These are phyloP conservation scores for Peromyscus eremicus DNA, from an alignment of 2,797 vertebrate genomes.

Conservation along the genomic window DNA sequence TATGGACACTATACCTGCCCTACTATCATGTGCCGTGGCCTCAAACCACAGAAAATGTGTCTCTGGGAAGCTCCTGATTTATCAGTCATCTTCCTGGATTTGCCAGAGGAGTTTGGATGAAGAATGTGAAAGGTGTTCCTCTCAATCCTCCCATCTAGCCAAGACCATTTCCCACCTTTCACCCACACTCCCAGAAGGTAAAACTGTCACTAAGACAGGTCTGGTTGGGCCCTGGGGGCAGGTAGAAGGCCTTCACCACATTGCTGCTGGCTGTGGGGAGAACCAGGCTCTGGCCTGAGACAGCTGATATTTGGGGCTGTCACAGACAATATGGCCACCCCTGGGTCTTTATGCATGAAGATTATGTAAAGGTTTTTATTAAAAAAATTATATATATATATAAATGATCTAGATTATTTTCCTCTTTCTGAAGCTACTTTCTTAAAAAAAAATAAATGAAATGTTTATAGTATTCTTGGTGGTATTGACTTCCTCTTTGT, in stretches of 20 bases:
- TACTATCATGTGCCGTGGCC: not conserved
- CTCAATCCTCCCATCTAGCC: not conserved
- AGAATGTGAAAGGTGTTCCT: not conserved
- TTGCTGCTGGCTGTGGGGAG: conserved; percentile 63
- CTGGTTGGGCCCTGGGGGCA: not conserved
- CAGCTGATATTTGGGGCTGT: not conserved
- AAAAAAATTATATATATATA: conserved; percentile 87
- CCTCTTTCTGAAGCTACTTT: conserved; percentile 88
- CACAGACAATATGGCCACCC: conserved; percentile 9
- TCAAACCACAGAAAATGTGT: not conserved
- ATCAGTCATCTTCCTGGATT: conserved; percentile 56
- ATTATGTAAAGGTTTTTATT: conserved; percentile 90
- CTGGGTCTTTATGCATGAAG: conserved; percentile 86
- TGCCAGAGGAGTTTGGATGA: conserved; percentile 62
- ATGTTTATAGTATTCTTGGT: conserved; percentile 86
- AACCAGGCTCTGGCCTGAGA: conserved; percentile 39
- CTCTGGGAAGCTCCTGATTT: conserved; percentile 47
- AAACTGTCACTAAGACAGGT: conserved; percentile 29
- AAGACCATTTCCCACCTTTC: conserved; percentile 42
- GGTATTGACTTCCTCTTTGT: conserved; percentile 66
- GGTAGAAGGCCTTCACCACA: conserved; percentile 15
- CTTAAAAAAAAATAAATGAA: conserved; percentile 87
- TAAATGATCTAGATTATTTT: conserved; percentile 91
- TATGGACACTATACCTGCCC: not conserved
- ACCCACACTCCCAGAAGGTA: conserved; percentile 31